These are phyloP conservation scores for Nestor notabilis DNA, from an alignment of 2,113 vertebrate genomes.

Conservation along the genomic window DNA sequence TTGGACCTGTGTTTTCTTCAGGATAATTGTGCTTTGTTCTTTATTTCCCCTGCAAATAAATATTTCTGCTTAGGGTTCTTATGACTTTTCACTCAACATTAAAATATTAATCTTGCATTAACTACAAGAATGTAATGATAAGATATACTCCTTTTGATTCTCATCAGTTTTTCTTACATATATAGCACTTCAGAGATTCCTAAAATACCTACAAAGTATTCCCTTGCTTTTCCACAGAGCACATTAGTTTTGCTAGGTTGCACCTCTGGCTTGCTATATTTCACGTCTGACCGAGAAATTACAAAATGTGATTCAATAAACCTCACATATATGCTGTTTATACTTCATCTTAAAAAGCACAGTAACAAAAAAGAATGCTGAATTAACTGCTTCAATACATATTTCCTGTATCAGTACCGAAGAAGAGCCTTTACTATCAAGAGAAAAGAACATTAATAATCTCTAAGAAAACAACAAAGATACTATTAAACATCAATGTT, in stretches of 20 bases:
- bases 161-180: background rate
- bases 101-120: conserved; percentile 2
- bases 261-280: background rate
- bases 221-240: background rate
- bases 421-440: background rate
- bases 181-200: background rate
- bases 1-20: background rate
- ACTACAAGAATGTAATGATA: background rate
- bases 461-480: background rate
- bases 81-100: background rate
- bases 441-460: background rate
- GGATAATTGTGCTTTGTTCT: background rate
- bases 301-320: background rate
- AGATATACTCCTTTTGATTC: background rate
- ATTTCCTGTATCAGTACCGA: background rate
- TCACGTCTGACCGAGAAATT: background rate
- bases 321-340: background rate
- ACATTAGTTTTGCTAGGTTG: background rate
- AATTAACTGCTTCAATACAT: background rate
- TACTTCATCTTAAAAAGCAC: background rate
- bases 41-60: background rate
- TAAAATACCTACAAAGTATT: background rate
- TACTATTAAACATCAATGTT: background rate
- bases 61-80: background rate
- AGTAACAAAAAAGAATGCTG: background rate